Evolutionary conservation across 2,888 invertebrate species (phyloP).

Genomic region (Drosophila algonquin): DNA sequence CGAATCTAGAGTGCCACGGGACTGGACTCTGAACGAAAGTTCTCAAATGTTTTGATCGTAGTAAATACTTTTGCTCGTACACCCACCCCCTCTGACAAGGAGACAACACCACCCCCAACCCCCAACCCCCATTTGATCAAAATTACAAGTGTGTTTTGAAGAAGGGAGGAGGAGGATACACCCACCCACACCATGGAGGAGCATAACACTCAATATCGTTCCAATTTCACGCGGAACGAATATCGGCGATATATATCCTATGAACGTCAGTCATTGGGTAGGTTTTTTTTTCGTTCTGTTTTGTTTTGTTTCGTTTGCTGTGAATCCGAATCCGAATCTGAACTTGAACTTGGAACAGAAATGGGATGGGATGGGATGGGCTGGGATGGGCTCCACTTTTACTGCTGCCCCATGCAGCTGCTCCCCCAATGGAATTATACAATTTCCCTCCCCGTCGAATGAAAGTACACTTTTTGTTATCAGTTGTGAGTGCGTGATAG

Average conservation of each 20-base stretch:
- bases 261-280: constrained; percentile 79
- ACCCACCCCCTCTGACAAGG: too few relatives aligned
- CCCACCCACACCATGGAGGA: constrained; percentile 55
- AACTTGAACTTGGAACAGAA: constrained; percentile 46
- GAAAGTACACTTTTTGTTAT: constrained; percentile 33
- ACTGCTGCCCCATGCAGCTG: neutral
- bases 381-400: neutral
- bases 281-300: constrained; percentile 31
- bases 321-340: too few relatives aligned
- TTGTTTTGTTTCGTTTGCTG: too few relatives aligned
- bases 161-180: neutral
- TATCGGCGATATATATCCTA: constrained; percentile 81
- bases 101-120: too few relatives aligned
- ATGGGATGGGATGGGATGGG: too few relatives aligned
- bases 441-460: constrained; percentile 1
- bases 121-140: constrained; percentile 3
- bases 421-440: constrained; percentile 20
- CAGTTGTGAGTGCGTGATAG: constrained; percentile 14
- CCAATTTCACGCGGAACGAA: constrained; percentile 79
- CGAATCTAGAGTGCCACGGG: constrained; percentile 2
- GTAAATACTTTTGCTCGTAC: neutral
- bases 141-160: constrained; percentile 21
- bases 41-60: constrained; percentile 22
- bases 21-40: neutral
- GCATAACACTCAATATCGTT: constrained; percentile 65